These are phyloP conservation scores for Catostomus latipinnis DNA, from an alignment of 2,797 vertebrate genomes.

Conservation along the genomic window DNA sequence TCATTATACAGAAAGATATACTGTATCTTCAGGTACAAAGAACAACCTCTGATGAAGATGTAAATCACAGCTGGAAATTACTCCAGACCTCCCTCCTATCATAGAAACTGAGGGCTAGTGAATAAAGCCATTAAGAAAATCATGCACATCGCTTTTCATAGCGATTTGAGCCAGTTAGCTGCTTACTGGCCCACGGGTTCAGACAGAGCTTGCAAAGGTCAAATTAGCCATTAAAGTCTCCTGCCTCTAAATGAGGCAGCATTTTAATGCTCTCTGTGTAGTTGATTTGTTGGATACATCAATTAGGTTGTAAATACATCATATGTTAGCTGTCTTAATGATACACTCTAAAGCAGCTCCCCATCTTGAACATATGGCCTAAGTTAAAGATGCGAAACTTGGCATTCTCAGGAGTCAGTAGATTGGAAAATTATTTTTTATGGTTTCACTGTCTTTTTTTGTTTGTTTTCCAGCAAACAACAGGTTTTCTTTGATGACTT, in stretches of 20 bases:
- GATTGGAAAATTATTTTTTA: constrained; percentile 47
- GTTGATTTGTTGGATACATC: constrained; percentile 67
- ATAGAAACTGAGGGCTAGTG: constrained; percentile 18
- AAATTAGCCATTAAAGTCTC: constrained; percentile 76
- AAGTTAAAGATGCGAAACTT: constrained; percentile 48
- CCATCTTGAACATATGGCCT: constrained; percentile 55
- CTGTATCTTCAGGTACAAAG: constrained; percentile 15
- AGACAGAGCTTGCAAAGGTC: constrained; percentile 73
- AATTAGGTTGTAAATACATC: constrained; percentile 64
- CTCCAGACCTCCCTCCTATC: constrained; percentile 12
- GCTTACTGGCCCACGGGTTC: constrained; percentile 63
- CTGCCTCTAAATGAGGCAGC: constrained; percentile 67
- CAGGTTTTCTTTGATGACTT: constrained; percentile 40
- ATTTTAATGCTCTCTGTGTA: constrained; percentile 65
- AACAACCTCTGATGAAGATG: neutral
- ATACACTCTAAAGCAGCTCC: constrained; percentile 55
- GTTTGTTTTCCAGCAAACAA: constrained; percentile 8
- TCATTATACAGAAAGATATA: neutral
- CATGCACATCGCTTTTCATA: constrained; percentile 57
- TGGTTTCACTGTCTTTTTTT: neutral
- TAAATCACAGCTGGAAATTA: neutral
- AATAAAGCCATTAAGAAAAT: constrained; percentile 46
- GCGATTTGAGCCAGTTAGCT: constrained; percentile 56
- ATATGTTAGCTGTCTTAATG: constrained; percentile 57
- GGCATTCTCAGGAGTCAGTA: constrained; percentile 50